Percentiles rank a stretch among this genome's conserved stretches.
phyloP scores from a whole-genome alignment of 2,888 invertebrate species.

The Auanema sp. region DNA sequence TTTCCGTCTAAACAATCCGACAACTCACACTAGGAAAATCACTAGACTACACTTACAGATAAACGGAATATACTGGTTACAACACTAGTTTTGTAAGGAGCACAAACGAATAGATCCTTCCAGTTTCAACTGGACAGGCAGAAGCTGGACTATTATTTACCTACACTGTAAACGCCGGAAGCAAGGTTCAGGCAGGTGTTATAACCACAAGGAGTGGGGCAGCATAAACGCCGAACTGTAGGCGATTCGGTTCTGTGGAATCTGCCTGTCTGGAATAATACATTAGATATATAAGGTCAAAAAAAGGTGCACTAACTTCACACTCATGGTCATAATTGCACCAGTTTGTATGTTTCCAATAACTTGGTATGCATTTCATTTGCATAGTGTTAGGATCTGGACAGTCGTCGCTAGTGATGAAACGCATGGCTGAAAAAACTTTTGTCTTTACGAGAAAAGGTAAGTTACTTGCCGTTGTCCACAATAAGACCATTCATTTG shows the following conservation, averaged over 20 bases:
- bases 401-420: not conserved
- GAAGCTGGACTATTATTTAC: no score
- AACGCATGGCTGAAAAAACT: conserved; percentile 1
- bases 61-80: no score
- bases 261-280: not conserved
- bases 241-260: not conserved
- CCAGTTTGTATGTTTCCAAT: not conserved
- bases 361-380: not conserved
- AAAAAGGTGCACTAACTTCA: not conserved
- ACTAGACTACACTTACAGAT: no score
- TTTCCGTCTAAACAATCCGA: no score
- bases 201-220: not conserved
- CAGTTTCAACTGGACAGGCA: no score
- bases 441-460: no score
- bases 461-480: not conserved
- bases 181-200: not conserved
- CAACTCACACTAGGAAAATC: no score
- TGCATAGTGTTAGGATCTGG: not conserved
- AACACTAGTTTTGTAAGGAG: no score
- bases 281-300: not conserved
- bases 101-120: no score
- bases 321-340: not conserved
- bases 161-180: no score
- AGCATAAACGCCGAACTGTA: not conserved
- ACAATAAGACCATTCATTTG: not conserved